Evolutionary conservation across 2,113 vertebrate species (phyloP), one percentile per base, ranked within the genome.

Genomic region (Cyprinodon brontotheroides): DNA sequence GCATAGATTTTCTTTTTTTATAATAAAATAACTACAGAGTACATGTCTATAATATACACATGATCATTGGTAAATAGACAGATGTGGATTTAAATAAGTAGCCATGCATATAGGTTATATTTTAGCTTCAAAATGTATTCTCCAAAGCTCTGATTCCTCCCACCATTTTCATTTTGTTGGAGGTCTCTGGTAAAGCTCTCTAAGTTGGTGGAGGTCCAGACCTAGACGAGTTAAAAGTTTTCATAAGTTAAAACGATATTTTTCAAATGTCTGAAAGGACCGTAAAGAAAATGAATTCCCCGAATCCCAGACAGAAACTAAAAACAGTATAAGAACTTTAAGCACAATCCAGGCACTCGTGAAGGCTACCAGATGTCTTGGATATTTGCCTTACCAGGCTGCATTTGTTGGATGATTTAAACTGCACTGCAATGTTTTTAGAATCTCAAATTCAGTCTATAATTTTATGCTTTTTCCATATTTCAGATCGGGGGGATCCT

Each of bases 401-500:
- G 29, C 29, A 41, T 41, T 41, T 48, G 43, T 45, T 10, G 43
- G 43, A 11, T 45, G 47, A 48, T 15, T 48, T 50, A 15, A 50
- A 15, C 15, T 50, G 48, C 15, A 20, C 9, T 57, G 50, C 8
- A 57, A 57, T 39, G 37, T 10, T 40, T 63, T 63, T 39, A 17
- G 50, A 57, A 20, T 50, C 15, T 17, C 7, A 15, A 50, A 15
- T 10, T 20, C 17, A 57, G 45, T 3, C n/a, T 12, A 13, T 40
- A n/a, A 17, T 11, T 41, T 63, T 71, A 22, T 71, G 2, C 59
- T 13, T 38, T 86, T 41, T 91, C 57, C 84, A 43, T 29, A 29
- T 79, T 75, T 4, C 92, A 99, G 97, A 99, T 65, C 93, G 93
- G 13, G 92, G 92, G 0, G 96, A 97, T 11, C 0, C 94, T 45